Base-by-base conservation (phyloP, 2,113 vertebrate species). In the Sphaerodactylus townsendi region DNA sequence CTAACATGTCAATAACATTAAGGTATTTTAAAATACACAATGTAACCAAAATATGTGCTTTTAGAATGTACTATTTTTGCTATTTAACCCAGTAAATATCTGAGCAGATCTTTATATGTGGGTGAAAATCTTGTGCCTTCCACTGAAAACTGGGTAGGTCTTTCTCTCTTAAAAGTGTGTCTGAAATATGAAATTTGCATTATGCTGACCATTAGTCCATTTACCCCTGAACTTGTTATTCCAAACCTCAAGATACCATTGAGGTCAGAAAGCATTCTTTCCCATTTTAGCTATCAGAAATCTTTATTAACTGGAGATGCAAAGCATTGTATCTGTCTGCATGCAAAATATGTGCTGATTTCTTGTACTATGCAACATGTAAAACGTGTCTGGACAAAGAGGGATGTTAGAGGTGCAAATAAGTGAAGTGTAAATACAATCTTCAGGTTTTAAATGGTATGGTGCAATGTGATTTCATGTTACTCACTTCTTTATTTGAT, bases 401-500 rank as follows among this genome's bases (percentile, higher is more conserved):
- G n/a, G n/a, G n/a, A n/a, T n/a, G n/a, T n/a, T n/a, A n/a, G n/a
- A n/a, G 39, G 7, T 50, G 11, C 64, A 81, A 76, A 83, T 74
- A 48, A 37, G 50, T 19, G n/a, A 14, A 44, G 10, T 30, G 30
- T 41, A 30, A 10, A 39, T 39, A 68, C 25, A 66, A 68, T 83
- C 37, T 76, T 39, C 21, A 14, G 0, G 1, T 13, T 76, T 87
- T 88, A 88, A 90, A 90, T 80, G 86, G 88, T 74, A 76, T 44
- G 76, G 48, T 8, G 14, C 28, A 87, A 35, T 10, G 35, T 68
- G 82, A 13, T 81, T 88, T 81, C 21, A 88, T 91, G 92, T 91
- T 82, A 77, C 44, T 21, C 28, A 72, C 59, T 86, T 87, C 88
- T 88, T 90, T 81, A 48, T 85, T 89, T 35, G 35, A 82, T 91